A percentile compares a stretch with the other conserved stretches of the same genome.
These are phyloP conservation scores for Parthenolecanium corni DNA, from an alignment of 2,888 invertebrate genomes.

Conservation along the genomic window DNA sequence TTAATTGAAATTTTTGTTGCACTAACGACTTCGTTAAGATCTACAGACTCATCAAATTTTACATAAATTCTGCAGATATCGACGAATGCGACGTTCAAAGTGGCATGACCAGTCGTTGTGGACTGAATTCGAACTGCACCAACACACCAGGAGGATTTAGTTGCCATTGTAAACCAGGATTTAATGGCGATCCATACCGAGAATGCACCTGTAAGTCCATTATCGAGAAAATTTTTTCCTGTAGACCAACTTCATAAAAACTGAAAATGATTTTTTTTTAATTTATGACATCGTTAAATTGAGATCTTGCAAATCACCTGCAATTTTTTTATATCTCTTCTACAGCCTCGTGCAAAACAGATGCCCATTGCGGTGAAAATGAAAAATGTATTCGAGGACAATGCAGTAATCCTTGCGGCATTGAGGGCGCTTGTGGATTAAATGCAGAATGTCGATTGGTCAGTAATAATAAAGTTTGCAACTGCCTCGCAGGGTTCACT, in stretches of 20 bases:
- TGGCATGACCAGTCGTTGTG: constrained; percentile 71
- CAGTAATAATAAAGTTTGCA: constrained; percentile 65
- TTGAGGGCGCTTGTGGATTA: constrained; percentile 66
- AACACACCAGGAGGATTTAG: constrained; percentile 68
- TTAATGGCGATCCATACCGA: constrained; percentile 68
- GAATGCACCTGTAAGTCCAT: constrained; percentile 50
- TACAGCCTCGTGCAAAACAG: constrained; percentile 60
- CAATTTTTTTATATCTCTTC: no score
- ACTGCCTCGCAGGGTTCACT: constrained; percentile 73
- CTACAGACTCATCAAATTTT: not conserved
- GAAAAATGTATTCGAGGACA: constrained; percentile 73
- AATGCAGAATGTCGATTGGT: constrained; percentile 64
- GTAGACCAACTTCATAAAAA: not conserved
- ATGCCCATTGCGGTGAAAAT: constrained; percentile 65
- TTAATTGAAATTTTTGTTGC: not conserved
- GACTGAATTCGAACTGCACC: constrained; percentile 66
- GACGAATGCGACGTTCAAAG: constrained; percentile 74
- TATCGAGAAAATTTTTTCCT: not conserved
- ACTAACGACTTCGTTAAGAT: not conserved
- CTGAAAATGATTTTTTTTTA: not conserved
- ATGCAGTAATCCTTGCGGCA: constrained; percentile 66
- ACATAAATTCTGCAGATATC: constrained; percentile 51
- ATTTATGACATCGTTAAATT: no score
- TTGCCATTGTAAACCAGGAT: constrained; percentile 75
- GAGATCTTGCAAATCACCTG: no score